Conservation (phyloP, 2,797 vertebrate genomes). For the Perodicticus potto region DNA sequence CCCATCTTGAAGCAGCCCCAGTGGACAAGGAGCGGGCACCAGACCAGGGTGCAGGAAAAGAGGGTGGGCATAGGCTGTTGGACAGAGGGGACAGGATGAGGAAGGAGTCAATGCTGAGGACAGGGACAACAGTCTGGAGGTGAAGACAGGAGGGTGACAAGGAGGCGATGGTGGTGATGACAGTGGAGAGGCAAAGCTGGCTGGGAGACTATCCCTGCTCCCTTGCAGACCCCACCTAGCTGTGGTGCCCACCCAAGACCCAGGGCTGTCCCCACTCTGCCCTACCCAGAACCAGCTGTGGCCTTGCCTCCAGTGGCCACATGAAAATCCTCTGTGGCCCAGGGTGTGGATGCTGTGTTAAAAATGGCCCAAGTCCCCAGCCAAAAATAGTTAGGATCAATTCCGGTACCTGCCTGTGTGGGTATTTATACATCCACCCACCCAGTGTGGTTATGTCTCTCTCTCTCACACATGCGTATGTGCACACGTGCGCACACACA, state of each 20-base stretch:
- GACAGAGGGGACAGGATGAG: background rate
- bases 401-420: conserved; percentile 67
- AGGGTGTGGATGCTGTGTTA: conserved; percentile 63
- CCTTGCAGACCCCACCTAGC: background rate
- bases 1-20: too few species aligned
- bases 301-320: conserved; percentile 48
- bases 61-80: background rate
- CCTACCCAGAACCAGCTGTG: conserved; percentile 64
- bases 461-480: background rate
- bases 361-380: conserved; percentile 77
- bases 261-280: background rate
- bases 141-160: background rate
- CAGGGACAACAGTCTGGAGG: background rate
- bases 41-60: background rate
- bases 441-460: conserved; percentile 23
- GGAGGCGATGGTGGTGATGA: background rate
- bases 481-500: background rate
- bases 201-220: background rate
- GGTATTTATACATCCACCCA: conserved; percentile 64
- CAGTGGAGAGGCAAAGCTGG: background rate
- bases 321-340: conserved; percentile 68
- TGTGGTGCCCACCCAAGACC: conserved; percentile 29
- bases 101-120: rapidly evolving
- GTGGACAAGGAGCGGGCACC: rapidly evolving
- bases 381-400: conserved; percentile 75